Conservation (phyloP, 1,140 invertebrate genomes). For the Psilanteris sp. region DNA sequence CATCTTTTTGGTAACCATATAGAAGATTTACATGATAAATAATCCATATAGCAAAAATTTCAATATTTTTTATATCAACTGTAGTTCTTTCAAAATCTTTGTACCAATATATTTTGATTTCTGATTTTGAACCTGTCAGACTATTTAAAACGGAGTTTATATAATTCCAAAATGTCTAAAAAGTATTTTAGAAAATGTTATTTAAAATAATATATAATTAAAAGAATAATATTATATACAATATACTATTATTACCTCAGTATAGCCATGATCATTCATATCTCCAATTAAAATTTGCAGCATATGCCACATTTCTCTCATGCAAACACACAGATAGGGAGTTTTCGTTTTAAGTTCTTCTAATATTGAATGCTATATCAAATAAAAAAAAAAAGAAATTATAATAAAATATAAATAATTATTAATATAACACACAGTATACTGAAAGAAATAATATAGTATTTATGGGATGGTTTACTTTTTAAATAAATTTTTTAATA, state of each 20-base stretch:
- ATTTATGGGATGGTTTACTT: too few species aligned
- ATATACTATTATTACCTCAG: conserved; percentile 64
- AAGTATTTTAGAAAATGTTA: too few species aligned
- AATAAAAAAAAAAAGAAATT: too few species aligned
- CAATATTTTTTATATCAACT: conserved; percentile 69
- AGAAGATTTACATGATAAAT: conserved; percentile 74
- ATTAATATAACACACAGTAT: too few species aligned
- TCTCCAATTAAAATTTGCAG: conserved; percentile 72
- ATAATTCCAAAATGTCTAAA: conserved; percentile 75
- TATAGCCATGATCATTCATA: conserved; percentile 53
- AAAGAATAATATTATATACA: too few species aligned
- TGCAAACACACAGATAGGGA: conserved; percentile 77
- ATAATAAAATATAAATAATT: too few species aligned
- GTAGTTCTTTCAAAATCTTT: conserved; percentile 32
- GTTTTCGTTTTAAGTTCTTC: conserved; percentile 70
- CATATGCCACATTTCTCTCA: conserved; percentile 78
- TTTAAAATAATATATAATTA: too few species aligned
- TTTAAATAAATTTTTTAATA: too few species aligned
- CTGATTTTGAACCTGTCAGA: conserved; percentile 49
- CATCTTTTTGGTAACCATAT: conserved; percentile 71
- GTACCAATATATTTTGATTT: conserved; percentile 33
- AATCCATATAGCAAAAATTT: conserved; percentile 75
- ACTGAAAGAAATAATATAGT: too few species aligned
- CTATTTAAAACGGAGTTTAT: conserved; percentile 70
- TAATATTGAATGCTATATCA: conserved; percentile 65